Evolutionary conservation across 2,888 invertebrate genomes (phyloP), one percentile per base, ranked within the genome.

Genomic region (Pemphredon lugubris): DNA sequence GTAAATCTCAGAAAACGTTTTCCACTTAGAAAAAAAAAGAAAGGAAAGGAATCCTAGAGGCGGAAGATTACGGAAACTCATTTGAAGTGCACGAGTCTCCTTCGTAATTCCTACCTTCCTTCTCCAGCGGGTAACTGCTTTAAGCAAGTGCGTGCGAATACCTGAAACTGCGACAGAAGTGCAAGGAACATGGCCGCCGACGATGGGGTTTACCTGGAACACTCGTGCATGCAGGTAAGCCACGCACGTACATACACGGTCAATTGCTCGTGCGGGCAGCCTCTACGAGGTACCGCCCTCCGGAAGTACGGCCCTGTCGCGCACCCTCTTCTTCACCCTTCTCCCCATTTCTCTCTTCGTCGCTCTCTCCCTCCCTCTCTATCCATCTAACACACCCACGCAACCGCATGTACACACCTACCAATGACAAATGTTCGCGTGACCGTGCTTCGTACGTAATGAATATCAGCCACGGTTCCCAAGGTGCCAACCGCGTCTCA

Each of bases 231-330:
- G 70, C 76, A 73, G 69, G 53, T 74, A 75, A 73, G 68, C 74
- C 76, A 80, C 77, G 76, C 72, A 64, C 73, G 61, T 73, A 67
- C 61, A 70, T 73, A 55, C 60, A 66, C 57, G 77, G 74, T 73
- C 71, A 77, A 80, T 80, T 69, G 73, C 70, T 55, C 59, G 55
- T 51, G 32, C 47, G 61, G 48, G 51, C 59, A 71, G 50, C 45
- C 64, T 64, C 50, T 39, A 16, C 42, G 50, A 44, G 68, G 84
- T 79, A 83, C 85, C 85, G 85, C 85, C 85, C 85, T 83, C 84
- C 85, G 85, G 85, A 85, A 85, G 81, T 83, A 70, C 75, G 81
- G 79, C 77, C 78, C 77, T 83, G 78, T 79, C 75, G 77, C 79
- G 70, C 73, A 73, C 76, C 60, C 67, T 51, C 58, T 34, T 45